Evolutionary conservation across 2,888 invertebrate species (phyloP), one percentile per base, ranked within the genome.

Genomic region (Cryptophagus acutangulus): DNA sequence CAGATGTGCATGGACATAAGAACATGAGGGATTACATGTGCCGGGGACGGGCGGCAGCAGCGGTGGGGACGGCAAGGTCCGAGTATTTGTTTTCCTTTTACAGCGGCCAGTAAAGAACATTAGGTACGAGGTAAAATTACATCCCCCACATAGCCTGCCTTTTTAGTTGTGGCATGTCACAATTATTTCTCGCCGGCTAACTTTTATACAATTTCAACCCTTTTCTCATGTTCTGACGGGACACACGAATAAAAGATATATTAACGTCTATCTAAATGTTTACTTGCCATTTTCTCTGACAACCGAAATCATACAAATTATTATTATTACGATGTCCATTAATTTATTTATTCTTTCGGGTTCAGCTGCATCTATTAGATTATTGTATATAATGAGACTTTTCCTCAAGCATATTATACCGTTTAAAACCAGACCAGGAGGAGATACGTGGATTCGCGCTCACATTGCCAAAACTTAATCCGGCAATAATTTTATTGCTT

Each of bases 401-500:
- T 13, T 31, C 31, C 31, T 31, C 31, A 31, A 31, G 31, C n/a
- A n/a, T 16, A 31, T 31, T 31, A 31, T 31, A 15, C 31, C 31
- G 31, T 31, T 31, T n/a, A n/a, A 31, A 31, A 31, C 31, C 31
- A n/a, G n/a, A n/a, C n/a, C n/a, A n/a, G n/a, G 31, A 15, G 15
- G 31, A 31, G 31, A 31, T 31, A 31, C 31, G 31, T 31, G 31
- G 31, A 31, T 31, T 31, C n/a, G 15, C 31, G 31, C 31, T 31
- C 31, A 16, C 31, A 31, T 36, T 45, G 45, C 45, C 47, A 47
- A 45, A 47, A 47, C 41, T 36, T 47, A 47, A 47, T 47, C 47
- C 45, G 41, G 40, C 34, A 45, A 47, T 60, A 59, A 60, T 60
- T 60, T 61, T 61, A 61, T 61, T 46, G 59, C 51, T 53, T 58